phyloP scores from a whole-genome alignment of 2,113 vertebrate species.

The Cynocephalus volans region DNA sequence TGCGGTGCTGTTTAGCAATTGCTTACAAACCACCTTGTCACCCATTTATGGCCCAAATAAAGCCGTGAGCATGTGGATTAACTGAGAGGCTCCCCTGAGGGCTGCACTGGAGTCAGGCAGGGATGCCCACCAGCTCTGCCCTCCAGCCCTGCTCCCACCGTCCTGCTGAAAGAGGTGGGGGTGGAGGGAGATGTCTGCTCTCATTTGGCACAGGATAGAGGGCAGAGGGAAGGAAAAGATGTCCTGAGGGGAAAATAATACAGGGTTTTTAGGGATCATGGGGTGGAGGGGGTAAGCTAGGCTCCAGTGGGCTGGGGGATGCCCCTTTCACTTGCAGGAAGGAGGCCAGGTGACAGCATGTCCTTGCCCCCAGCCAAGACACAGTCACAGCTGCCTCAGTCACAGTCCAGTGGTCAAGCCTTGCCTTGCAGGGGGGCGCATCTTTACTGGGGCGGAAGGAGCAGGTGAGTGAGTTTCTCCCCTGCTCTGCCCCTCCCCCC shows the following conservation, averaged over 20 bases:
- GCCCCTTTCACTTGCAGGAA: neutral
- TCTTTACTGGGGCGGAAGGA: fast-evolving
- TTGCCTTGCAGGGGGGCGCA: fast-evolving
- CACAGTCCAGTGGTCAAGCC: neutral
- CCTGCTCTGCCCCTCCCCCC: neutral
- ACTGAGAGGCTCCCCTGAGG: constrained; percentile 76
- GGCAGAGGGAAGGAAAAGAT: neutral
- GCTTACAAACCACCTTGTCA: constrained; percentile 82
- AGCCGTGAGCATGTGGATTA: constrained; percentile 84
- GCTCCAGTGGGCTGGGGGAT: too few species aligned
- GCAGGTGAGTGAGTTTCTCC: neutral
- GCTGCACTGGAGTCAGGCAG: constrained; percentile 71
- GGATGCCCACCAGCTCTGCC: constrained; percentile 63
- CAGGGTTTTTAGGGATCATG: neutral
- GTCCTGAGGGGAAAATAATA: fast-evolving
- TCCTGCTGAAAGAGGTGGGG: neutral
- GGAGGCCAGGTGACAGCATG: neutral
- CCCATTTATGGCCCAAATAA: constrained; percentile 85
- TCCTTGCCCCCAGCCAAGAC: neutral
- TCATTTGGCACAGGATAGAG: neutral
- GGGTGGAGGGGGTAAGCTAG: neutral
- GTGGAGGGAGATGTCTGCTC: neutral
- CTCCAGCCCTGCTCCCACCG: neutral
- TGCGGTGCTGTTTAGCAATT: constrained; percentile 55
- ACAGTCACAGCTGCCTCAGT: neutral